Percentiles rank a stretch among this genome's conserved stretches.
phyloP scores from a whole-genome alignment of 1,140 invertebrate species.

The Melipona quadrifasciata region DNA sequence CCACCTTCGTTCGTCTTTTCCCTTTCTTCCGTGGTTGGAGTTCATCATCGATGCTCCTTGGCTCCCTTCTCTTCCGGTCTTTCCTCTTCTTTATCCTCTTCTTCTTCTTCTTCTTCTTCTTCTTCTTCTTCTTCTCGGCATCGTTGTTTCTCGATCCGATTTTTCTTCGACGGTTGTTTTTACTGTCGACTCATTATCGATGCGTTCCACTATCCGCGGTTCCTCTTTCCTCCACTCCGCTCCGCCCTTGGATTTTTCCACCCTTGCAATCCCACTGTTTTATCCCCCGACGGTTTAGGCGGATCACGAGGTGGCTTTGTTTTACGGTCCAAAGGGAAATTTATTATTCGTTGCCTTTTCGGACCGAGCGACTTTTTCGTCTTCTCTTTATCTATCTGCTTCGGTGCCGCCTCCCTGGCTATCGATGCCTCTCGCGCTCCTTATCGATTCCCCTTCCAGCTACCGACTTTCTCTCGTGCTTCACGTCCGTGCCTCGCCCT shows the following conservation, averaged over 20 bases:
- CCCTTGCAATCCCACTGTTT: conserved; percentile 12
- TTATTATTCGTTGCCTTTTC: conserved; percentile 19
- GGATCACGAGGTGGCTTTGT: conserved; percentile 32
- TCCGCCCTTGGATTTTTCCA: not conserved
- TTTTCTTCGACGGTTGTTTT: conserved; percentile 25
- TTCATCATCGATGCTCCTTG: conserved; percentile 41
- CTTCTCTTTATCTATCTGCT: not conserved
- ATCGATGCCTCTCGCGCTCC: not conserved
- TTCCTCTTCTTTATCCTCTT: not conserved
- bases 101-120: not conserved
- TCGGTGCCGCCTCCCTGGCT: too few species aligned
- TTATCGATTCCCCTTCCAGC: not conserved
- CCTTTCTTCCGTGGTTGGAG: conserved; percentile 23
- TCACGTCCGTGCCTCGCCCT: not conserved
- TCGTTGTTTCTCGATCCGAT: not conserved
- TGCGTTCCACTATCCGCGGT: not conserved
- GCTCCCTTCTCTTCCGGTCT: too few species aligned
- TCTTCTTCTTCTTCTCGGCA: not conserved
- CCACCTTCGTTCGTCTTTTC: not conserved
- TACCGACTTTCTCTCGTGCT: not conserved
- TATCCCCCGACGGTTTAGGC: conserved; percentile 33
- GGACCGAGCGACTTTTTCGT: conserved; percentile 23
- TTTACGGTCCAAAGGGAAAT: conserved; percentile 41
- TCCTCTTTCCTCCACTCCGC: not conserved
- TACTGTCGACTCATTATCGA: conserved; percentile 47